These are phyloP conservation scores for Sciurus niger DNA, from an alignment of 2,113 vertebrate species.

Conservation along the genomic window DNA sequence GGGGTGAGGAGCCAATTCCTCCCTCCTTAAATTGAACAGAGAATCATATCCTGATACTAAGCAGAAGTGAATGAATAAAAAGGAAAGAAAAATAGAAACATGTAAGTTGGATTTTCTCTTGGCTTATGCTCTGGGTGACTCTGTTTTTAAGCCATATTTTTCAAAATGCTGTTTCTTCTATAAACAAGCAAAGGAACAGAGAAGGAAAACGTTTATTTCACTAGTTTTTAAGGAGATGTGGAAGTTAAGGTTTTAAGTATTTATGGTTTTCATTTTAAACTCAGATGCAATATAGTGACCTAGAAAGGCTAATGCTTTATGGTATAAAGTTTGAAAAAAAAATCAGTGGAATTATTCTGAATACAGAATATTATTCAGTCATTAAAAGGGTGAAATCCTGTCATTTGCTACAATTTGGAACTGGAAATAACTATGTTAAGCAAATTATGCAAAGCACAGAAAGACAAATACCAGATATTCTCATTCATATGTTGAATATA, in stretches of 20 bases:
- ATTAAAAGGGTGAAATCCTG: background rate
- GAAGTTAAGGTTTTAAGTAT: conserved; percentile 62
- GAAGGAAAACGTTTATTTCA: conserved; percentile 44
- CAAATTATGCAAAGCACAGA: background rate
- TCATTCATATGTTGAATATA: background rate
- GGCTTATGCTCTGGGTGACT: conserved; percentile 15
- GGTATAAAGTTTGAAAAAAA: conserved; percentile 62
- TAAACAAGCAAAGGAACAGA: conserved; percentile 61
- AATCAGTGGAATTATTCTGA: conserved; percentile 47
- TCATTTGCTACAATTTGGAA: background rate
- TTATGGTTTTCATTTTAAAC: conserved; percentile 70
- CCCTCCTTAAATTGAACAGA: background rate
- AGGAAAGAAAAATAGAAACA: conserved; percentile 37
- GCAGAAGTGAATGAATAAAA: conserved; percentile 15
- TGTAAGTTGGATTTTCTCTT: conserved; percentile 31
- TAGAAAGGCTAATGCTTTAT: conserved; percentile 48
- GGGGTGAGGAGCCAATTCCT: background rate
- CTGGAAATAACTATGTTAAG: background rate
- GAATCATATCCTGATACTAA: background rate
- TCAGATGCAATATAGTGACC: conserved; percentile 57
- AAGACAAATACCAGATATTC: background rate
- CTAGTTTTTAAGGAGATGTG: conserved; percentile 32
- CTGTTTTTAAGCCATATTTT: conserved; percentile 46
- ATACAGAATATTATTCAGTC: background rate
- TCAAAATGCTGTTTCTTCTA: conserved; percentile 52